These are phyloP conservation scores for Knipowitschia caucasica DNA, from an alignment of 2,797 vertebrate genomes.

Conservation along the genomic window DNA sequence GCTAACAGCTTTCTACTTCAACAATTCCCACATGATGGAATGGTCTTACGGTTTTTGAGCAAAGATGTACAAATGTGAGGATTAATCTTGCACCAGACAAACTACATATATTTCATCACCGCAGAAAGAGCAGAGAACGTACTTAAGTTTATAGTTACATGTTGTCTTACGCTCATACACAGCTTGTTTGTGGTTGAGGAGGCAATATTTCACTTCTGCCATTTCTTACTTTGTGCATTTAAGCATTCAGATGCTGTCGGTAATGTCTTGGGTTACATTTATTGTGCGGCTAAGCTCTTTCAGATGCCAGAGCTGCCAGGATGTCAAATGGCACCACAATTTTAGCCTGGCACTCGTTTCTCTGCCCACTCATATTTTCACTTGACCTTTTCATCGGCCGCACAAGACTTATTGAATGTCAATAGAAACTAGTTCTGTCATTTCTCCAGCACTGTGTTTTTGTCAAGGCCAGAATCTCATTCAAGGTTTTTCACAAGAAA, in stretches of 20 bases:
- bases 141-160: background rate
- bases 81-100: background rate
- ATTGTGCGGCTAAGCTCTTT: background rate
- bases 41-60: background rate
- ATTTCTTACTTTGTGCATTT: background rate
- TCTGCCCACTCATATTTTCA: slow-evolving; percentile 6
- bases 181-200: slow-evolving; percentile 12
- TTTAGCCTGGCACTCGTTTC: background rate
- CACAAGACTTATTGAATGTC: background rate
- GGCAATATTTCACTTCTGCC: background rate
- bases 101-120: slow-evolving; percentile 8
- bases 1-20: background rate
- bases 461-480: background rate
- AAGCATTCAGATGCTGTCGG: background rate
- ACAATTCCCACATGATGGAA: background rate
- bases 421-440: background rate
- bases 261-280: background rate
- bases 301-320: slow-evolving; percentile 1
- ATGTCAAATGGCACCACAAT: slow-evolving; percentile 5
- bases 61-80: background rate
- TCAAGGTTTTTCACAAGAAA: background rate
- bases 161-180: background rate
- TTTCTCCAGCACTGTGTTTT: background rate
- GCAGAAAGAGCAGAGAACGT: background rate
- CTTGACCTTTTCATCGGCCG: background rate